Evolutionary conservation across 2,113 vertebrate genomes (phyloP).

Genomic region (Trogon melanurus): DNA sequence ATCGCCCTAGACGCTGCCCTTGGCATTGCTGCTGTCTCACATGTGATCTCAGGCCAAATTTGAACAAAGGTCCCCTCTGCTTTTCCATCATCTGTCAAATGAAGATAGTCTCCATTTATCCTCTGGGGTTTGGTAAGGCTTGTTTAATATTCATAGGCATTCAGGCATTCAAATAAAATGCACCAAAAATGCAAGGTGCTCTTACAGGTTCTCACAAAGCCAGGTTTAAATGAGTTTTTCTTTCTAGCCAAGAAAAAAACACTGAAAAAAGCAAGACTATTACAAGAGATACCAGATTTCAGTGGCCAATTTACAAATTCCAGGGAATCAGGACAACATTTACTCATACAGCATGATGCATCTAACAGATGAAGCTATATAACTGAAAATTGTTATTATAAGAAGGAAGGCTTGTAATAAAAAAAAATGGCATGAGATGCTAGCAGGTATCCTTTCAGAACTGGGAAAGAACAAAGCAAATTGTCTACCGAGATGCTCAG

Average conservation of each 20-base stretch:
- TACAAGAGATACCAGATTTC: neutral
- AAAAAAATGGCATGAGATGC: neutral
- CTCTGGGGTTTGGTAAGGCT: neutral
- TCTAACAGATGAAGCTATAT: conserved; percentile 1
- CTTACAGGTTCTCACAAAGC: neutral
- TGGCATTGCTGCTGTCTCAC: neutral
- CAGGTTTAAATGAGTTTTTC: neutral
- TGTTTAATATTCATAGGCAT: conserved; percentile 41
- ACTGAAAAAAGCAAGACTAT: neutral
- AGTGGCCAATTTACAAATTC: neutral
- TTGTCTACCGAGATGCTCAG: conserved; percentile 1
- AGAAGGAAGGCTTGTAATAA: neutral
- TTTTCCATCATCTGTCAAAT: conserved; percentile 10
- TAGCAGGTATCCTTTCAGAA: conserved; percentile 43
- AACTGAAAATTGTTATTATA: conserved; percentile 26
- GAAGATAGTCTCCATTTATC: conserved; percentile 16
- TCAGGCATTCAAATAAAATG: neutral
- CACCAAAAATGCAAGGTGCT: conserved; percentile 29
- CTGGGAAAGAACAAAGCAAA: conserved; percentile 47
- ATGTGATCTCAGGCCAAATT: neutral
- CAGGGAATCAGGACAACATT: conserved; percentile 4
- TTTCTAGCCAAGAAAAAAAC: neutral
- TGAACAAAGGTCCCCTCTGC: neutral
- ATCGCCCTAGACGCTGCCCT: neutral
- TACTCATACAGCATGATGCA: neutral